A percentile compares a stretch with the other conserved stretches of the same genome.
Evolutionary conservation across 1,140 invertebrate genomes (phyloP).

Genomic region (Pogonomyrmex californicus): DNA sequence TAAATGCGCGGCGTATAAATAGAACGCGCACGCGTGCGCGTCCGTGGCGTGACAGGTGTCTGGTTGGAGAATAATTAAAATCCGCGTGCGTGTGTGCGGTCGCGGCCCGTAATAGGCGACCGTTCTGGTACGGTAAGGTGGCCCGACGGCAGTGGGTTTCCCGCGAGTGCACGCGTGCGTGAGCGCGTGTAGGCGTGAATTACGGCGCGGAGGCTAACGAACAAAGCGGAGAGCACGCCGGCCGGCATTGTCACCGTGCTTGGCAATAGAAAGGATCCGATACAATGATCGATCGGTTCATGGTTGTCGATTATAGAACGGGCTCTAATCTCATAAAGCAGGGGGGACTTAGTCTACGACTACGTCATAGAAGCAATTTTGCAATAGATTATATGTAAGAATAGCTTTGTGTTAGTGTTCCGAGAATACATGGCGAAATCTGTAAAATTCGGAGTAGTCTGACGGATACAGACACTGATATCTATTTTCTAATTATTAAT

Average conservation of each 20-base stretch:
- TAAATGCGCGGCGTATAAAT: conserved; percentile 67
- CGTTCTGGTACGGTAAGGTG: conserved; percentile 61
- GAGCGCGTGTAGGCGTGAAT: conserved; percentile 74
- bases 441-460: neutral
- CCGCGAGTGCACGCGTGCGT: conserved; percentile 49
- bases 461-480: too few species aligned
- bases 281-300: conserved; percentile 60
- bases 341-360: too few species aligned
- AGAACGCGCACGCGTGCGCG: conserved; percentile 66
- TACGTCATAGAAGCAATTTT: conserved; percentile 16
- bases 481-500: neutral
- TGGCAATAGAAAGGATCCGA: neutral
- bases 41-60: conserved; percentile 81
- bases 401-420: neutral
- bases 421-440: neutral
- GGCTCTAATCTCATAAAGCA: neutral
- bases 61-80: conserved; percentile 79
- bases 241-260: conserved; percentile 51
- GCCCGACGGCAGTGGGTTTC: conserved; percentile 49
- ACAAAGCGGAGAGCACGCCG: conserved; percentile 61
- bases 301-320: conserved; percentile 35
- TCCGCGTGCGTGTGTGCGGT: conserved; percentile 66
- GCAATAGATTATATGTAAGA: neutral
- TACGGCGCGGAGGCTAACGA: conserved; percentile 71
- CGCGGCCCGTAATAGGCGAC: conserved; percentile 77